phyloP scores from a whole-genome alignment of 2,888 invertebrate species.

The Agapostemon virescens region DNA sequence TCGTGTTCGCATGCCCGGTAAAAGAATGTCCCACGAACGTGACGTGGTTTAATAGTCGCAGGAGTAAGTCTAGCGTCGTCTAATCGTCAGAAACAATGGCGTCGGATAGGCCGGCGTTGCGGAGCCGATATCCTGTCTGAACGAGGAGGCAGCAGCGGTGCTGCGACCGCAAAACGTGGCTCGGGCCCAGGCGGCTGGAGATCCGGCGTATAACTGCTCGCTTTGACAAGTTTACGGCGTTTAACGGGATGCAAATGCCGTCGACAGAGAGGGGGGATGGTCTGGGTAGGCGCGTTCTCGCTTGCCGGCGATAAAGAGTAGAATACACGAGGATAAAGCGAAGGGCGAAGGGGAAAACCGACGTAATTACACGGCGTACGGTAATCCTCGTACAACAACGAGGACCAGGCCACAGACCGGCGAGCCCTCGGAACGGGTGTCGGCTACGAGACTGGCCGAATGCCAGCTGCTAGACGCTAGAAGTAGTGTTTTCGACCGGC shows the following conservation, averaged over 20 bases:
- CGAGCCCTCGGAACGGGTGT: constrained; percentile 35
- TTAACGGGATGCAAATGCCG: constrained; percentile 69
- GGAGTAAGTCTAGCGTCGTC: constrained; percentile 26
- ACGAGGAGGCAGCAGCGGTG: constrained; percentile 8
- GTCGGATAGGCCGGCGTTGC: constrained; percentile 25
- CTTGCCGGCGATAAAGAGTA: constrained; percentile 64
- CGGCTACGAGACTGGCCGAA: constrained; percentile 66
- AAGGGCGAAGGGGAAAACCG: constrained; percentile 49
- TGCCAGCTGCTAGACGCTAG: constrained; percentile 66
- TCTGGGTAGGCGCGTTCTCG: constrained; percentile 46
- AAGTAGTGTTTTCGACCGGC: constrained; percentile 52
- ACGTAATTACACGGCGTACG: constrained; percentile 67
- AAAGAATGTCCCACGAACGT: too few species aligned
- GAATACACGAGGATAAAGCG: constrained; percentile 61
- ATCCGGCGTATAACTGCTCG: constrained; percentile 53
- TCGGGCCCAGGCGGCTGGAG: constrained; percentile 32
- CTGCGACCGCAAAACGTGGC: constrained; percentile 57
- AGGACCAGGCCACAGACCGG: constrained; percentile 31
- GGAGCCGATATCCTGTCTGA: constrained; percentile 43
- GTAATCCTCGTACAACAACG: constrained; percentile 72
- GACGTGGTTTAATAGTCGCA: constrained; percentile 35
- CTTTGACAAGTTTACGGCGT: constrained; percentile 71
- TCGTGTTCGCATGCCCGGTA: too few species aligned
- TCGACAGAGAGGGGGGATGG: constrained; percentile 25
- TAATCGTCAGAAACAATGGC: constrained; percentile 53